Conservation (phyloP, 2,113 vertebrate genomes). For the Pseudolaguvia tuberculata region DNA sequence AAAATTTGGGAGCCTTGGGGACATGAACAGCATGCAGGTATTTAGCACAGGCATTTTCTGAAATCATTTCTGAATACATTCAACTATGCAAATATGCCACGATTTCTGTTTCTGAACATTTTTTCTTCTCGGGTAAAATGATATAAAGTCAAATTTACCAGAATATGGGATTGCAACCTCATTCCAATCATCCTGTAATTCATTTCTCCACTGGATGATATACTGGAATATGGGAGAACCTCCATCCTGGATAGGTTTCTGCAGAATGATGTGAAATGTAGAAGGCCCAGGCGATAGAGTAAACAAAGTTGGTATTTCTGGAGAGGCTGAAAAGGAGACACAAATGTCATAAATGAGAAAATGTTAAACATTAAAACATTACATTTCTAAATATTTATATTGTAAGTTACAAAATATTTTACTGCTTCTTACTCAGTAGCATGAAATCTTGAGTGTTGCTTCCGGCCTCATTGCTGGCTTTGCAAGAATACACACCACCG, state of each 20-base stretch:
- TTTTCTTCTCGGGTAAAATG: too few species aligned
- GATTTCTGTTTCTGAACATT: background rate
- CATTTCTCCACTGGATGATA: constrained; percentile 42
- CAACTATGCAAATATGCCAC: background rate
- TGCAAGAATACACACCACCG: constrained; percentile 70
- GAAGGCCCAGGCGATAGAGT: constrained; percentile 7
- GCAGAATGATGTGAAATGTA: constrained; percentile 11
- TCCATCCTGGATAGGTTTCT: constrained; percentile 22
- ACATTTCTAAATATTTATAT: background rate
- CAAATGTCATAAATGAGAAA: background rate
- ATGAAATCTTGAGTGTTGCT: constrained; percentile 60
- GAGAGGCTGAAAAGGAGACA: constrained; percentile 24
- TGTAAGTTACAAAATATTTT: background rate
- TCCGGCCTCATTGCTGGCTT: constrained; percentile 56
- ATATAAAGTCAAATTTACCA: constrained; percentile 22
- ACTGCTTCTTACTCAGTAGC: constrained; percentile 63
- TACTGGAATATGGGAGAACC: constrained; percentile 34
- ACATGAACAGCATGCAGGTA: background rate
- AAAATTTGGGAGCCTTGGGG: background rate
- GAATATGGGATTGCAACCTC: background rate
- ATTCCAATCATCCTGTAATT: constrained; percentile 23
- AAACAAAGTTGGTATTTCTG: constrained; percentile 19
- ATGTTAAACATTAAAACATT: too few species aligned
- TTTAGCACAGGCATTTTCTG: background rate
- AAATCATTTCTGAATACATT: background rate